Base-by-base conservation (phyloP, 1,140 invertebrate genomes). In the Plodia interpunctella region DNA sequence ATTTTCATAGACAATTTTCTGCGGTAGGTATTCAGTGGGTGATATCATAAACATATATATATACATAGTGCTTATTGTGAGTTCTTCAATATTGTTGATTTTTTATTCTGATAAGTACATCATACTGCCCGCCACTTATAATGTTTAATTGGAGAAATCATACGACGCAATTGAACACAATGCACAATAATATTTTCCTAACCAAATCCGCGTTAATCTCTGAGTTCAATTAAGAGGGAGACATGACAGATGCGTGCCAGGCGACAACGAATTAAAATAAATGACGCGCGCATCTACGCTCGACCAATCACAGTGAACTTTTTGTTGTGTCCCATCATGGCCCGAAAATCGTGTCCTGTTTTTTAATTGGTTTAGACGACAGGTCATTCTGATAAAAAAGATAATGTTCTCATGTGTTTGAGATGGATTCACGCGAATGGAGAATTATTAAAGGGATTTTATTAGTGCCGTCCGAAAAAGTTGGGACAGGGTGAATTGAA, bases 211-310 rank as follows among this genome's bases (percentile, higher is more conserved):
- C n/a, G 38, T 44, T 44, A 44, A 44, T 44, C 38, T 44, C 10
- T 15, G 38, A 44, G 38, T 44, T 44, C 38, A 44, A 44, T 44
- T 44, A 44, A 44, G 38, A 44, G 38, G 38, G 38, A 44, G 38
- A 44, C 38, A 44, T 53, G 51, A 13, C 51, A 25, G 21, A n/a
- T 21, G 51, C 20, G 1, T 25, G 51, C 13, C 65, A 66, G 60
- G 54, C 62, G 66, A 69, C 69, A 72, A 78, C 77, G 75, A 83
- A 87, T 87, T 87, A 87, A 84, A 87, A 84, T 87, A 87, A 84
- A 87, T 87, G 83, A 83, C 80, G 74, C 62, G 70, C 70, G 70
- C 70, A 66, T 65, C 68, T 44, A 15, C 59, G 60, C 67, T 64
- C 59, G 53, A 66, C 74, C 69, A 69, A 71, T 70, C 60, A 54